Conservation (phyloP, 2,888 invertebrate genomes). For the Ectemnius cavifrons region DNA sequence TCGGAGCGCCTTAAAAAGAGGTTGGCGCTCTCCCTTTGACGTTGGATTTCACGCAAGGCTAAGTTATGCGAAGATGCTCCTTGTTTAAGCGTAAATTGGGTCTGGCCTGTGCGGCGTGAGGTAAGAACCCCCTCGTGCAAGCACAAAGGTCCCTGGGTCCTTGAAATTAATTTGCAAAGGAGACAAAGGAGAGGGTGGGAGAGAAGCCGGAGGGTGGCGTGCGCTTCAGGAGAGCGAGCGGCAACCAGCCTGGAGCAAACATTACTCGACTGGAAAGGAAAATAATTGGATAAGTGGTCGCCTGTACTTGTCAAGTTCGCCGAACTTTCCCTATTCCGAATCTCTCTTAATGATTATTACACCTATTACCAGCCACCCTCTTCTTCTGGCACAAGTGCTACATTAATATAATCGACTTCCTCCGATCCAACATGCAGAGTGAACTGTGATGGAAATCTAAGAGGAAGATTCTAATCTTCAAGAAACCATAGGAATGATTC, state of each 20-base stretch:
- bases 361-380: too few relatives aligned
- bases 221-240: slow-evolving; percentile 45
- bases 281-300: slow-evolving; percentile 47
- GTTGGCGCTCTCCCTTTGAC: slow-evolving; percentile 69
- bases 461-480: too few relatives aligned
- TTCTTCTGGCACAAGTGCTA: too few relatives aligned
- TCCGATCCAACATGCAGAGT: slow-evolving; percentile 16
- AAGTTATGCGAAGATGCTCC: slow-evolving; percentile 72
- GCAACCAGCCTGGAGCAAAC: slow-evolving; percentile 35
- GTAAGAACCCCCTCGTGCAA: slow-evolving; percentile 53
- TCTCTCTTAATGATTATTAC: too few relatives aligned
- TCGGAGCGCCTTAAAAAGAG: slow-evolving; percentile 56
- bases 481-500: too few relatives aligned
- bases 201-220: slow-evolving; percentile 26
- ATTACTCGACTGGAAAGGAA: slow-evolving; percentile 44
- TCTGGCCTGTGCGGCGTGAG: slow-evolving; percentile 54
- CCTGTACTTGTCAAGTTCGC: slow-evolving; percentile 11
- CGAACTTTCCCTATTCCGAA: background rate
- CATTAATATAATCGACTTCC: slow-evolving; percentile 31
- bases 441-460: background rate
- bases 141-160: slow-evolving; percentile 61
- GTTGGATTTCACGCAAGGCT: slow-evolving; percentile 73
- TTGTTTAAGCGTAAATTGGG: slow-evolving; percentile 73
- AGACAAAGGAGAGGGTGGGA: slow-evolving; percentile 50
- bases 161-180: slow-evolving; percentile 58